These are phyloP conservation scores for Arnoldichthys spilopterus DNA, from an alignment of 2,797 vertebrate species.

Conservation along the genomic window DNA sequence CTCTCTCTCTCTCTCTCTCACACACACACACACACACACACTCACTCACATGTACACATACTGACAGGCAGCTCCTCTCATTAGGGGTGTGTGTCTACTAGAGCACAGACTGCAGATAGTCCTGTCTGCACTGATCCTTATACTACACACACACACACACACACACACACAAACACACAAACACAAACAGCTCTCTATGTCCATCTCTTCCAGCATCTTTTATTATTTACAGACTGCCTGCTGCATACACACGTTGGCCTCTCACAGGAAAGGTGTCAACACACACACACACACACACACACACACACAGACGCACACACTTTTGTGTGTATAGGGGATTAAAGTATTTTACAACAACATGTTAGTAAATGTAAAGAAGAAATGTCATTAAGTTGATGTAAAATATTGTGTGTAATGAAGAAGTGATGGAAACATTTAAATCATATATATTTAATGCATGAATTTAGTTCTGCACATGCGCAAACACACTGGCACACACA, in stretches of 20 bases:
- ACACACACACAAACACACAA: conserved; percentile 39
- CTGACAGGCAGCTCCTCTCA: conserved; percentile 43
- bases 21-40: conserved; percentile 30
- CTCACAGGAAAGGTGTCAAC: too few relatives aligned
- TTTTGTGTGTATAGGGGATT: too few relatives aligned
- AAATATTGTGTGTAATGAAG: too few relatives aligned
- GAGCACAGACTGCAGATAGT: conserved; percentile 65
- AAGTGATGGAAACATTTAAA: background rate
- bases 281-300: too few relatives aligned
- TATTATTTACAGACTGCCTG: conserved; percentile 59
- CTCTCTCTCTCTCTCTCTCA: background rate
- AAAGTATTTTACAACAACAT: too few relatives aligned
- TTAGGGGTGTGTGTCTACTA: conserved; percentile 49
- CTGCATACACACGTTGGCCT: conserved; percentile 49
- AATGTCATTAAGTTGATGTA: too few relatives aligned
- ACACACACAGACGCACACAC: too few relatives aligned
- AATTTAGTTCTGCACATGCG: too few relatives aligned
- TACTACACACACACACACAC: conserved; percentile 55
- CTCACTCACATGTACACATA: conserved; percentile 28
- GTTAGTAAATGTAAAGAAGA: too few relatives aligned
- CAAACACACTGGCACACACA: too few relatives aligned
- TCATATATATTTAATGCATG: too few relatives aligned
- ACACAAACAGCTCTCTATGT: conserved; percentile 39
- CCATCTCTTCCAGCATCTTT: conserved; percentile 52
- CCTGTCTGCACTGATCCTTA: conserved; percentile 66